Evolutionary conservation across 2,888 invertebrate genomes (phyloP).

Genomic region (Drosophila dives): DNA sequence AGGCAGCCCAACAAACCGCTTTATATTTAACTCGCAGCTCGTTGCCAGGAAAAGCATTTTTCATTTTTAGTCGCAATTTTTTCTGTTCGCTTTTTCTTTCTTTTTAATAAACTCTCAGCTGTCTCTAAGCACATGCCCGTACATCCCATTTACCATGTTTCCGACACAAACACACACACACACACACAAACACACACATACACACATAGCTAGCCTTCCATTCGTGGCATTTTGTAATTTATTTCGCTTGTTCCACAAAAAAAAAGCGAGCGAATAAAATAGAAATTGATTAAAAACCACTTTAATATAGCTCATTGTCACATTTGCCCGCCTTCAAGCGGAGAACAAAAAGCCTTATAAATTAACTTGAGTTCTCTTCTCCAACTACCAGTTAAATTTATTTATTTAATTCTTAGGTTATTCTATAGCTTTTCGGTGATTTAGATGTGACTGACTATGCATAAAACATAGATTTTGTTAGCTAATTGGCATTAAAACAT

Average conservation of each 20-base stretch:
- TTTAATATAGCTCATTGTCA: conserved; percentile 69
- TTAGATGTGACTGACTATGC: not conserved
- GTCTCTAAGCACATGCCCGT: conserved; percentile 60
- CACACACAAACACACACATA: conserved; percentile 7
- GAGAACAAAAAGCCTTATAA: conserved; percentile 32
- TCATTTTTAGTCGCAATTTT: conserved; percentile 64
- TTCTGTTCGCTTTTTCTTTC: conserved; percentile 34
- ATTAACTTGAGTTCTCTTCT: conserved; percentile 26
- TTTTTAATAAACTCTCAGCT: conserved; percentile 74
- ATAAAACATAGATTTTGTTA: not conserved
- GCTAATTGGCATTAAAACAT: too few species aligned
- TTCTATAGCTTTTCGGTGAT: not conserved
- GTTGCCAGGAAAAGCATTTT: conserved; percentile 64
- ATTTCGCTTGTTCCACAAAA: conserved; percentile 47
- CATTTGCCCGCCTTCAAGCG: conserved; percentile 34
- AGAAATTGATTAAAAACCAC: conserved; percentile 74
- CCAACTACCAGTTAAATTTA: conserved; percentile 15
- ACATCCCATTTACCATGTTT: conserved; percentile 53
- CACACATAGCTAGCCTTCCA: conserved; percentile 24
- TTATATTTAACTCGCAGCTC: conserved; percentile 15
- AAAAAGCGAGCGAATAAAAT: conserved; percentile 22
- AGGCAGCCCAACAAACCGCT: conserved; percentile 27
- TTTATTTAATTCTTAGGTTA: conserved; percentile 1
- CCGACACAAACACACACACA: conserved; percentile 6
- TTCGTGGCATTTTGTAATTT: conserved; percentile 61